Evolutionary conservation across 2,888 invertebrate species (phyloP).

Genomic region (Plutella xylostella): DNA sequence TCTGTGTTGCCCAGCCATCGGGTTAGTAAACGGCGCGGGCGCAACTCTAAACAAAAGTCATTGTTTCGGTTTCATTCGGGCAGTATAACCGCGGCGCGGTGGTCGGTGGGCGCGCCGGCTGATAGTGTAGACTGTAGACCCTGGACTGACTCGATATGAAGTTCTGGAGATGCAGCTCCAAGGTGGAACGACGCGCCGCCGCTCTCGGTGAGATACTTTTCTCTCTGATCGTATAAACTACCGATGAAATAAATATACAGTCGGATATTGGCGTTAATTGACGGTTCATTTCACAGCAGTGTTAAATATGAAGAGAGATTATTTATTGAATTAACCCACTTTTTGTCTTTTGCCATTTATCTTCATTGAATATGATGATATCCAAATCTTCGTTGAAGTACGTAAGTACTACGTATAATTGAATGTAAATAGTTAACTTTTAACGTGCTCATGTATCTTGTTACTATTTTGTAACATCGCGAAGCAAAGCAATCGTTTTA

Average conservation of each 20-base stretch:
- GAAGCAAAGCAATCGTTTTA: too few relatives aligned
- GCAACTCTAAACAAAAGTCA: constrained; percentile 65
- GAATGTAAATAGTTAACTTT: too few relatives aligned
- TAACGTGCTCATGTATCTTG: too few relatives aligned
- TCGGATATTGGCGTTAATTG: too few relatives aligned
- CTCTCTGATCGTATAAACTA: too few relatives aligned
- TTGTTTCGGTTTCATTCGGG: constrained; percentile 55
- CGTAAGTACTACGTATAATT: too few relatives aligned
- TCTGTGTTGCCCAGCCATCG: too few relatives aligned
- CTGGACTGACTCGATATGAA: constrained; percentile 41
- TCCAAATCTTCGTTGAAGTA: too few relatives aligned
- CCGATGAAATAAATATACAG: too few relatives aligned
- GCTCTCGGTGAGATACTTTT: constrained; percentile 36
- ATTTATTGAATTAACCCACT: constrained; percentile 31
- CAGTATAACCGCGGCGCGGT: constrained; percentile 56
- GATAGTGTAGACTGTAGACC: constrained; percentile 17
- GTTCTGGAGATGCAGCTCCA: constrained; percentile 58
- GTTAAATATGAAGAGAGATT: too few relatives aligned
- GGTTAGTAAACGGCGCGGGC: constrained; percentile 47
- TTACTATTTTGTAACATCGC: too few relatives aligned
- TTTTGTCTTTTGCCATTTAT: constrained; percentile 29
- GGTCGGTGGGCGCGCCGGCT: constrained; percentile 33
- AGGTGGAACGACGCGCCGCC: constrained; percentile 36
- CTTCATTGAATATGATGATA: constrained; percentile 27
- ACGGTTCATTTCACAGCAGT: too few relatives aligned